A percentile compares a stretch with the other conserved stretches of the same genome.
phyloP scores from a whole-genome alignment of 1,140 invertebrate species.

The Aphelenchoides besseyi region DNA sequence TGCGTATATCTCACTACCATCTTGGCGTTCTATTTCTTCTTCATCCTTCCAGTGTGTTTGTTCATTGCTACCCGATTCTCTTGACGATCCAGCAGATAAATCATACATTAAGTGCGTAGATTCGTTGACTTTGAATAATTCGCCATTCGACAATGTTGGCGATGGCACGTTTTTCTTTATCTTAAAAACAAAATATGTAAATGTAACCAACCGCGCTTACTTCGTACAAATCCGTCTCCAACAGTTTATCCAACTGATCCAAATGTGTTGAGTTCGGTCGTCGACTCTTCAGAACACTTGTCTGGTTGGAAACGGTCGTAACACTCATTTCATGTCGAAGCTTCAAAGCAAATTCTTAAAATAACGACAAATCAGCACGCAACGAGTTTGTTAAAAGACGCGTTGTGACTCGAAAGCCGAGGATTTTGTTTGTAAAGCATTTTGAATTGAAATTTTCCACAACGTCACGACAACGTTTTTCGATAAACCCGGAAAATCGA shows the following conservation, averaged over 20 bases:
- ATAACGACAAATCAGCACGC: background rate
- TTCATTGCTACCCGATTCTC: background rate
- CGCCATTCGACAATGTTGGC: background rate
- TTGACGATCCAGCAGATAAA: background rate
- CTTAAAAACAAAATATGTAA: background rate
- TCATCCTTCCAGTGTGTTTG: background rate
- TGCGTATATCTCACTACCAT: conserved; percentile 33
- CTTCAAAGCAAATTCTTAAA: background rate
- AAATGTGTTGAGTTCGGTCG: conserved; percentile 15
- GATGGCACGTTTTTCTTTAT: background rate
- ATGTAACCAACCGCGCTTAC: background rate
- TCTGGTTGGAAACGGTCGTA: background rate
- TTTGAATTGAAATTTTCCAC: background rate
- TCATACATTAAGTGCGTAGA: background rate
- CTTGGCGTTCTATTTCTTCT: background rate
- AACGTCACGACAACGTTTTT: background rate
- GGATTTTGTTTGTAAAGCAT: background rate
- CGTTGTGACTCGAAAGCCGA: conserved; percentile 2
- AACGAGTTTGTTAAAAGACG: background rate
- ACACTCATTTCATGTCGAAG: conserved; percentile 8
- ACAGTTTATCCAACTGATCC: background rate
- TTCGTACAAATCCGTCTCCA: conserved; percentile 5
- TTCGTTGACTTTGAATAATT: background rate
- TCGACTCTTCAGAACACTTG: background rate
- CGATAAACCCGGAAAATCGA: too few species aligned